These are phyloP conservation scores for Drosophila robusta DNA, from an alignment of 2,888 invertebrate species.

Conservation along the genomic window DNA sequence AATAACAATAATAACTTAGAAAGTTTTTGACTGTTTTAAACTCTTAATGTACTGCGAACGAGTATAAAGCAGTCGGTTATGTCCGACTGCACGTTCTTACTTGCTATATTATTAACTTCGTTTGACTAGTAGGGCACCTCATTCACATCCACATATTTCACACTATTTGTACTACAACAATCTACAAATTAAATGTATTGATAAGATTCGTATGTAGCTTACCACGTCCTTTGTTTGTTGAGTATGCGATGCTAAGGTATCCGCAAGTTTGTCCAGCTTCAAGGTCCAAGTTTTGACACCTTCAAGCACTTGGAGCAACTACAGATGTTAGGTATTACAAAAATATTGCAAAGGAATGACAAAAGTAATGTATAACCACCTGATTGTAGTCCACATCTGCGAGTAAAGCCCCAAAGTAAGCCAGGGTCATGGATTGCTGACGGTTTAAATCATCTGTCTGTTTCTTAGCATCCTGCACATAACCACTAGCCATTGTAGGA, in stretches of 20 bases:
- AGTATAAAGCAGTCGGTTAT: too few species aligned
- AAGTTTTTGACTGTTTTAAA: too few species aligned
- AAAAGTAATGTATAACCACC: slow-evolving; percentile 85
- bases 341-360: too few species aligned
- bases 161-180: too few species aligned
- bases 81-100: too few species aligned
- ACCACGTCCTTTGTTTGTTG: slow-evolving; percentile 84
- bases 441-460: slow-evolving; percentile 86
- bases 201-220: slow-evolving; percentile 33
- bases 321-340: neutral
- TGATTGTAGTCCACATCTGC: slow-evolving; percentile 90
- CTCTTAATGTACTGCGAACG: too few species aligned
- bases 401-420: slow-evolving; percentile 93
- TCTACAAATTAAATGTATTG: neutral
- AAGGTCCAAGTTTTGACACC: slow-evolving; percentile 84
- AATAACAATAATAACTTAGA: too few species aligned
- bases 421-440: slow-evolving; percentile 90
- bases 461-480: slow-evolving; percentile 88
- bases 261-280: slow-evolving; percentile 84
- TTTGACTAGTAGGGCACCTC: too few species aligned
- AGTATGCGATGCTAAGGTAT: slow-evolving; percentile 83
- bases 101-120: too few species aligned
- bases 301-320: slow-evolving; percentile 81
- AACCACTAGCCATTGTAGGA: slow-evolving; percentile 91
- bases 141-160: too few species aligned